Evolutionary conservation across 2,113 vertebrate species (phyloP), one percentile per base, ranked within the genome.

Genomic region (Castor canadensis): DNA sequence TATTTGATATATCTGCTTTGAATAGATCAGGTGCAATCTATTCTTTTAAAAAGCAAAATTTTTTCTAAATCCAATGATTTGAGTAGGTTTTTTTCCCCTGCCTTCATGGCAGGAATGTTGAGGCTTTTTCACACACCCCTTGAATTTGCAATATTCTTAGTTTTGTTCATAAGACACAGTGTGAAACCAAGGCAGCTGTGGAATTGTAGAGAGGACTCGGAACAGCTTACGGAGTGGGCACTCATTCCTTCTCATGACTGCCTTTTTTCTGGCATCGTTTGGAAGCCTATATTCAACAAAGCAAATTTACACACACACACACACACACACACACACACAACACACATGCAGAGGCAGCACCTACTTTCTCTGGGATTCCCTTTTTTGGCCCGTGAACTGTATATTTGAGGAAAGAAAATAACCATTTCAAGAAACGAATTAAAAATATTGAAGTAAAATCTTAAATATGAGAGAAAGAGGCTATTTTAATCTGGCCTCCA

Each of bases 391-490:
- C 43, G 47, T 3, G 9, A 15, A 43, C 10, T 38, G 58, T 52
- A 43, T 60, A 89, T 89, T 69, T 83, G 58, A 77, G 30, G 12
- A 58, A 64, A 60, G 6, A 86, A 86, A 89, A 58, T 9, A 69
- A 47, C 28, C 16, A 75, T 66, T 75, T 95, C 28, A 10, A 95
- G 71, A 95, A 89, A 77, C 22, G 20, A 89, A 69, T 76, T 35
- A 92, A 93, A 96, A 96, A 79, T 40, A 45, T 19, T 72, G 15
- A 52, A 76, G 85, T 64, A 90, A 73, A 93, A 62, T 47, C 17
- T 76, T 92, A 64, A 93, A 89, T 71, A 54, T 20, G 15, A 54
- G 32, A 86, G 52, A 83, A 88, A 83, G 28, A 22, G 12, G 35
- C 13, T 24, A 84, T 72, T 94, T 67, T 20, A 85, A 81, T 58